Evolutionary conservation across 1,140 invertebrate genomes (phyloP).

Genomic region (Diabrotica virgifera): DNA sequence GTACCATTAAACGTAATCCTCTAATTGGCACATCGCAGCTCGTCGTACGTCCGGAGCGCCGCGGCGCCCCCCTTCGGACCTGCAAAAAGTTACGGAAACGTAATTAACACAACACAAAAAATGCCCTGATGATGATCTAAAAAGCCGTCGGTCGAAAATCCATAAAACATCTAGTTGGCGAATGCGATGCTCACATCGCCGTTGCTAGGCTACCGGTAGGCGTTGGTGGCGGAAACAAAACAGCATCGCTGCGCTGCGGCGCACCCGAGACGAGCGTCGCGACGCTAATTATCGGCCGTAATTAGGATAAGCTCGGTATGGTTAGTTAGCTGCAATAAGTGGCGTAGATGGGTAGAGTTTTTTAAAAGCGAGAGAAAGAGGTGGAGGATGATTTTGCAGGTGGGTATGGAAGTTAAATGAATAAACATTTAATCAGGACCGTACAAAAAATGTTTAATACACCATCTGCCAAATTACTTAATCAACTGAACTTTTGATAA

Average conservation of each 20-base stretch:
- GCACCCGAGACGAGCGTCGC: constrained; percentile 11
- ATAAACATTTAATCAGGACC: no score
- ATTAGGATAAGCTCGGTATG: constrained; percentile 19
- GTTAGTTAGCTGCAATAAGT: constrained; percentile 16
- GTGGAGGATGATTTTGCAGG: no score
- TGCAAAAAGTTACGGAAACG: neutral
- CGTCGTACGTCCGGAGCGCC: no score
- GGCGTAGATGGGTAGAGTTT: neutral
- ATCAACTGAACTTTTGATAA: no score
- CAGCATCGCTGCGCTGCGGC: constrained; percentile 15
- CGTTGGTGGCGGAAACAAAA: constrained; percentile 22
- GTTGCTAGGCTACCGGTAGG: constrained; percentile 22
- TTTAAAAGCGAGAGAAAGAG: neutral
- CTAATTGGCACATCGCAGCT: no score
- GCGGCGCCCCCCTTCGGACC: neutral
- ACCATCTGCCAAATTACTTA: no score
- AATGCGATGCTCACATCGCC: constrained; percentile 24
- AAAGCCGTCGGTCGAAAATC: constrained; percentile 22
- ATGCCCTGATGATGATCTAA: constrained; percentile 15
- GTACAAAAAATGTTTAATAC: no score
- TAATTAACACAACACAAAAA: constrained; percentile 18
- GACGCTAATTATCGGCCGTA: constrained; percentile 17
- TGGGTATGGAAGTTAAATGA: no score
- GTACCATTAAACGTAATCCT: no score
- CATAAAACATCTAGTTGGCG: constrained; percentile 25